Evolutionary conservation across 2,113 vertebrate species (phyloP).

Genomic region (Actenoides lindsayi): DNA sequence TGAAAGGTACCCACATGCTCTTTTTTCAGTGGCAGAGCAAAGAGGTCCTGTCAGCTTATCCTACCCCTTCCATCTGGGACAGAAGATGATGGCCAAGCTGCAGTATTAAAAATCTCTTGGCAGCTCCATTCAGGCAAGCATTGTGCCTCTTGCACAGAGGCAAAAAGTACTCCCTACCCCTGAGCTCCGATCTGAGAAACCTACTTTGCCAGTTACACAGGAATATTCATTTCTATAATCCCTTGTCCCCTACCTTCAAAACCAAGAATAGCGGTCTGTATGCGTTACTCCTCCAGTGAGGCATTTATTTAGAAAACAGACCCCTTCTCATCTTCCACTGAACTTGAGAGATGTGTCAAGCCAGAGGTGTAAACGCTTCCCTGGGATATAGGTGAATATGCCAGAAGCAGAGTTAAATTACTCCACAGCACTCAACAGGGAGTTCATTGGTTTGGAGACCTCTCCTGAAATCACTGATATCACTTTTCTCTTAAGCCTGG

Average conservation of each 20-base stretch:
- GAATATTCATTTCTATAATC: rapidly evolving
- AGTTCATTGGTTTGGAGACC: too few species aligned
- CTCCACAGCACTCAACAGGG: not conserved
- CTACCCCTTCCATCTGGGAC: not conserved
- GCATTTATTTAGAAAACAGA: not conserved
- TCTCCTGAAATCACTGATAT: not conserved
- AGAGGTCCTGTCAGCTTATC: not conserved
- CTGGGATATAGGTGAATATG: not conserved
- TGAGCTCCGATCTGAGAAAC: not conserved
- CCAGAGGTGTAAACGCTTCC: not conserved
- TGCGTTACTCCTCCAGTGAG: not conserved
- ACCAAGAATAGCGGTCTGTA: not conserved
- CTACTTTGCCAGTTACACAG: not conserved
- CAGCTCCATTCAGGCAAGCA: not conserved
- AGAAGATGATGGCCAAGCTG: not conserved
- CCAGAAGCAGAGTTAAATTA: not conserved
- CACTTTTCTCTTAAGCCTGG: not conserved
- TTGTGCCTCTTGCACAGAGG: not conserved
- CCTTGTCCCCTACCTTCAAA: not conserved
- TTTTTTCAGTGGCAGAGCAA: not conserved
- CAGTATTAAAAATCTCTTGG: not conserved
- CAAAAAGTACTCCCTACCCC: not conserved
- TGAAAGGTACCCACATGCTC: not conserved
- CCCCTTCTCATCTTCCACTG: rapidly evolving
- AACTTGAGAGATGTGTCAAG: not conserved